These are phyloP conservation scores for Carcinoscorpius rotundicauda DNA, from an alignment of 1,140 invertebrate genomes.

Conservation along the genomic window DNA sequence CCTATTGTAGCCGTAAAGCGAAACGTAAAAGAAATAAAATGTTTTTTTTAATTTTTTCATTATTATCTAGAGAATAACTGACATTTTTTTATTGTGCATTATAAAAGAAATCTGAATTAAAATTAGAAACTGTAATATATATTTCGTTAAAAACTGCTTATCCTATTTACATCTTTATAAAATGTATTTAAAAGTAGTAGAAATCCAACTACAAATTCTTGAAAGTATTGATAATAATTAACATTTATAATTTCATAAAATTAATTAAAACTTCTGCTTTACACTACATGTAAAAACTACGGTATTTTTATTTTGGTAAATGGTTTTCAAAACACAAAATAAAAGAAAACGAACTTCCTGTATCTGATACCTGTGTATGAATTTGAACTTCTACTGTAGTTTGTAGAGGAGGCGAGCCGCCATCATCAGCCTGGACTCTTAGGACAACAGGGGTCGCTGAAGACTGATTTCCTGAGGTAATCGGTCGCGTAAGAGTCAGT, in stretches of 20 bases:
- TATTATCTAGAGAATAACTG: no score
- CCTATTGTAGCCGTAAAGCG: no score
- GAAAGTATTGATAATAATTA: neutral
- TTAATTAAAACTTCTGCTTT: neutral
- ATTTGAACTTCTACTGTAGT: constrained; percentile 22
- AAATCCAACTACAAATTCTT: neutral
- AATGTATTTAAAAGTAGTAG: neutral
- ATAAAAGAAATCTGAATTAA: no score
- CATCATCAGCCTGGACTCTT: constrained; percentile 24
- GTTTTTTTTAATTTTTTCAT: no score
- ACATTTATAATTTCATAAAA: neutral
- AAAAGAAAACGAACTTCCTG: no score
- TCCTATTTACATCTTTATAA: no score
- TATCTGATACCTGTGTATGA: constrained; percentile 18
- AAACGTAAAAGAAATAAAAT: no score
- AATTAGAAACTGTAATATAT: no score
- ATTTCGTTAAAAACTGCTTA: no score
- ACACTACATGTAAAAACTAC: neutral
- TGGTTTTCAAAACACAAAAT: no score
- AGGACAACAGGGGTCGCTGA: constrained; percentile 18
- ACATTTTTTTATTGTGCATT: no score
- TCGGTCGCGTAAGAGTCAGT: constrained; percentile 22
- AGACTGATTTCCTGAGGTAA: constrained; percentile 8
- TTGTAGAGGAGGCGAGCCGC: constrained; percentile 22
- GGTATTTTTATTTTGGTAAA: no score